Evolutionary conservation across 1,140 invertebrate species (phyloP).

Genomic region (Brachionus plicatilis): DNA sequence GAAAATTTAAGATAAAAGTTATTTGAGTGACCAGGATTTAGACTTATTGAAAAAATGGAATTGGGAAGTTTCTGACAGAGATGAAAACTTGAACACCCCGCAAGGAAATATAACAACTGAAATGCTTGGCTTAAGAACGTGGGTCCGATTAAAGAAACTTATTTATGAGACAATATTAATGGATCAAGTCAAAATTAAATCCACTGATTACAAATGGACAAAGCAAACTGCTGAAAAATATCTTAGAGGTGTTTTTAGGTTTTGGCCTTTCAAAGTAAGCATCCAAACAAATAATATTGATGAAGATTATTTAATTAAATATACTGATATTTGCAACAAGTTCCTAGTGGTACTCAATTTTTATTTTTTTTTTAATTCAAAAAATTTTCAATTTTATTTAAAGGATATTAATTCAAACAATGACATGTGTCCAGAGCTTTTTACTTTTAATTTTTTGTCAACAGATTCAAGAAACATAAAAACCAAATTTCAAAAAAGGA

Average conservation of each 20-base stretch:
- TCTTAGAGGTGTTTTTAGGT: not conserved
- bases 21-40: not conserved
- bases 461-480: not conserved
- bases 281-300: not conserved
- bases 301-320: conserved; percentile 6
- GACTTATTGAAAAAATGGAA: not conserved
- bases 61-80: not conserved
- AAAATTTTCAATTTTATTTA: not conserved
- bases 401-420: conserved; percentile 13
- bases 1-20: not conserved
- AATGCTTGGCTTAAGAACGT: conserved; percentile 5
- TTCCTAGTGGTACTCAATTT: not conserved
- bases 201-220: not conserved
- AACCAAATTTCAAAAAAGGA: not conserved
- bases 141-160: not conserved
- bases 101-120: not conserved
- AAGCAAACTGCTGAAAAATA: conserved; percentile 21
- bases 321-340: conserved; percentile 4
- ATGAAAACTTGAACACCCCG: not conserved
- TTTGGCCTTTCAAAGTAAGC: not conserved
- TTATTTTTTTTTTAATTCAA: not conserved
- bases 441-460: not conserved
- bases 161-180: not conserved
- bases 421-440: not conserved
- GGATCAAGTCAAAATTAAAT: conserved; percentile 21